Conservation (phyloP, 1,140 invertebrate genomes). For the Hypothenemus hampei region DNA sequence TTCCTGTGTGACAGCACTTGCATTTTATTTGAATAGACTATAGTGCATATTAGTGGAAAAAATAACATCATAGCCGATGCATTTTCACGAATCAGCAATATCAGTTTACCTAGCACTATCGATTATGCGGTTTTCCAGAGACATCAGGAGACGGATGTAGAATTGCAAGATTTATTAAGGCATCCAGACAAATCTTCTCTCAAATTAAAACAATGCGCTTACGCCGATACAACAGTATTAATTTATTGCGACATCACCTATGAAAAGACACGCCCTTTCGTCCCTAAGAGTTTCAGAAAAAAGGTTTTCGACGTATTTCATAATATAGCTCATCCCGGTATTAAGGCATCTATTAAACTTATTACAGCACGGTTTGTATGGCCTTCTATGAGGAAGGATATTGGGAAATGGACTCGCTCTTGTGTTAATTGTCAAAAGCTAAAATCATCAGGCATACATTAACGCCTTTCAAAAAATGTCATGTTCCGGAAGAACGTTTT, state of each 20-base stretch:
- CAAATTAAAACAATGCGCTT: not conserved
- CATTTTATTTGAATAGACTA: too few species aligned
- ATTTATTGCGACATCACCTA: not conserved
- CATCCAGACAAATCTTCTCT: not conserved
- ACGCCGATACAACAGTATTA: not conserved
- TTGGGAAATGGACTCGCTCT: not conserved
- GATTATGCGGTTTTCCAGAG: not conserved
- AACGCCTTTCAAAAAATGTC: not conserved
- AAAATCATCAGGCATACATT: constrained; percentile 23
- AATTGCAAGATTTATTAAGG: not conserved
- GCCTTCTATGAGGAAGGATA: constrained; percentile 14
- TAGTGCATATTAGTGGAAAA: constrained; percentile 1
- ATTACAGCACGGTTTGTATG: constrained; percentile 32
- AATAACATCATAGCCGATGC: constrained; percentile 1
- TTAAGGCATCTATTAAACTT: constrained; percentile 24
- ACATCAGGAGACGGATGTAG: not conserved
- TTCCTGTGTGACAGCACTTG: too few species aligned
- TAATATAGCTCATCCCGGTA: constrained; percentile 27
- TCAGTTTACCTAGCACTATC: not conserved
- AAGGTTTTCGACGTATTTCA: constrained; percentile 2
- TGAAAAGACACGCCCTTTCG: not conserved
- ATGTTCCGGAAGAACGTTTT: not conserved
- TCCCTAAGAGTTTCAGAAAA: not conserved
- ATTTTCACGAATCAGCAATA: not conserved
- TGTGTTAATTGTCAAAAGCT: not conserved